A percentile compares a stretch with the other conserved stretches of the same genome.
Conservation (phyloP, 2,888 invertebrate species). For the Tholera decimalis region DNA sequence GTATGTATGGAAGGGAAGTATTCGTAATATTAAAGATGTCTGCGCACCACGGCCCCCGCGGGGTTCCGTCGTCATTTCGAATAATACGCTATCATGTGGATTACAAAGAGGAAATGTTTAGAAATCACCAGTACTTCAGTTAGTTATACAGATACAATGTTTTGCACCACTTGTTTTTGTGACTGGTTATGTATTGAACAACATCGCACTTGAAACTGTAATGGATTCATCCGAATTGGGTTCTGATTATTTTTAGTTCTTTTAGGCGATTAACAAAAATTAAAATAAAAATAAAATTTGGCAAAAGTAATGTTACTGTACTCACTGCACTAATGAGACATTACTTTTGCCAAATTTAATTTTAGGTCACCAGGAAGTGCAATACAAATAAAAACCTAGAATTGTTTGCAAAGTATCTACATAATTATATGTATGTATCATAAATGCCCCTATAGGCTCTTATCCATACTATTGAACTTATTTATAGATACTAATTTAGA, state of each 20-base stretch:
- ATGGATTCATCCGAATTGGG: neutral
- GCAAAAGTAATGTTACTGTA: too few relatives aligned
- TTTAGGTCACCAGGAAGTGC: too few relatives aligned
- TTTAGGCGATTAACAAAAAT: neutral
- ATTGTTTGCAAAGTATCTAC: too few relatives aligned
- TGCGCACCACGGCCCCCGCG: slow-evolving; percentile 22
- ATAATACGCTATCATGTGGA: slow-evolving; percentile 44
- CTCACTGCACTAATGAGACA: too few relatives aligned
- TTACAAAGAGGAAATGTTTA: slow-evolving; percentile 29
- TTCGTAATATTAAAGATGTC: slow-evolving; percentile 56
- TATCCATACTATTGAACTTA: too few relatives aligned
- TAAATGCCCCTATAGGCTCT: too few relatives aligned
- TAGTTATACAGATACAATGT: slow-evolving; percentile 7
- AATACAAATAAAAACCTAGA: too few relatives aligned
- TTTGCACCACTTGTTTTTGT: neutral
- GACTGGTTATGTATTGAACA: neutral
- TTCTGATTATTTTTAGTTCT: neutral
- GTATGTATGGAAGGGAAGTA: slow-evolving; percentile 37
- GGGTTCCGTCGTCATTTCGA: slow-evolving; percentile 50
- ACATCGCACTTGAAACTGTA: slow-evolving; percentile 11
- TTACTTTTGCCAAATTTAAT: too few relatives aligned
- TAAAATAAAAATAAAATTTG: neutral
- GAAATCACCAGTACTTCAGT: slow-evolving; percentile 26
- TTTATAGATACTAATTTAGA: too few relatives aligned
- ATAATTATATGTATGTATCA: too few relatives aligned